phyloP scores from a whole-genome alignment of 2,113 vertebrate species.

The Dascyllus trimaculatus region DNA sequence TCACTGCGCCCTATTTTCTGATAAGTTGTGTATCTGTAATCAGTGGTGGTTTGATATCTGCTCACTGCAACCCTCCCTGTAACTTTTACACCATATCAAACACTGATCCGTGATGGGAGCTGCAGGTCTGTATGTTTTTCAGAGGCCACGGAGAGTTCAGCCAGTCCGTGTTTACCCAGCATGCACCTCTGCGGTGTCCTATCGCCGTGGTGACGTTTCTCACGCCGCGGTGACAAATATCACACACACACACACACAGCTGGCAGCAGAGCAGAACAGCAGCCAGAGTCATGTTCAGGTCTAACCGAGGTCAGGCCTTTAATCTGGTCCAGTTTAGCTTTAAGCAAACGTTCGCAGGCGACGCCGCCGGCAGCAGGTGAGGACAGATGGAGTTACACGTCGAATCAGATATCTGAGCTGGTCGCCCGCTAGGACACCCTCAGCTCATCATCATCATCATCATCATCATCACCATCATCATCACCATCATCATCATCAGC shows the following conservation, averaged over 20 bases:
- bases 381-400: slow-evolving; percentile 55
- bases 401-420: slow-evolving; percentile 46
- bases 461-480: no score
- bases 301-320: slow-evolving; percentile 56
- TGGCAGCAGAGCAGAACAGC: slow-evolving; percentile 57
- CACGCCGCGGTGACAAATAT: slow-evolving; percentile 72
- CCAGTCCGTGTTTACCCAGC: slow-evolving; percentile 58
- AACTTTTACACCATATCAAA: background rate
- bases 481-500: no score
- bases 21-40: no score
- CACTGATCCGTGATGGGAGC: background rate
- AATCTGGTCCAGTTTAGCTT: background rate
- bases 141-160: slow-evolving; percentile 65
- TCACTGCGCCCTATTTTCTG: no score
- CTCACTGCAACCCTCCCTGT: no score
- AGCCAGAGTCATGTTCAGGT: slow-evolving; percentile 69
- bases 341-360: slow-evolving; percentile 24
- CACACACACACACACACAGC: slow-evolving; percentile 67
- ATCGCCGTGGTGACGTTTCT: slow-evolving; percentile 74
- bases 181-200: slow-evolving; percentile 74
- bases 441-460: background rate
- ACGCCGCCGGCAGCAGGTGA: slow-evolving; percentile 32
- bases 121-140: slow-evolving; percentile 52
- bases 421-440: background rate
- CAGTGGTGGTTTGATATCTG: no score